Conservation (phyloP, 1,140 invertebrate genomes). For the Formica exsecta region DNA sequence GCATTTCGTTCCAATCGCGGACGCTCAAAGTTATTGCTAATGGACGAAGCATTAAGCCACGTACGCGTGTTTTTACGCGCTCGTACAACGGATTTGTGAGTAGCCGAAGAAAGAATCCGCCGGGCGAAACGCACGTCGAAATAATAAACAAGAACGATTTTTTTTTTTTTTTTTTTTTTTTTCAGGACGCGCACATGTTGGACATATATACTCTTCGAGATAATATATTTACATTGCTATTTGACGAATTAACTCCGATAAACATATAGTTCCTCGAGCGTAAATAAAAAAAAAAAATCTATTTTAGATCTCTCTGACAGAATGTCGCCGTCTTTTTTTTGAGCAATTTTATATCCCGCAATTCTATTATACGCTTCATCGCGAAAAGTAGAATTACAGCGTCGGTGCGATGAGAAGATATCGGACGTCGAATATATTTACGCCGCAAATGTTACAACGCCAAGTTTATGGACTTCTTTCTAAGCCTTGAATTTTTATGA, state of each 20-base stretch:
- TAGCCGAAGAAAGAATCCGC: slow-evolving; percentile 1
- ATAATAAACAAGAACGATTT: not conserved
- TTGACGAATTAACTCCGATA: not conserved
- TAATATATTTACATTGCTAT: slow-evolving; percentile 10
- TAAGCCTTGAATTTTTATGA: not conserved
- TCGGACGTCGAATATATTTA: not conserved
- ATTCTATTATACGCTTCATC: not conserved
- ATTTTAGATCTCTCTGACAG: not conserved
- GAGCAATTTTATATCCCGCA: not conserved
- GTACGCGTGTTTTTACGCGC: slow-evolving; percentile 1
- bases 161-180: too few species aligned
- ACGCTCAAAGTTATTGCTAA: not conserved
- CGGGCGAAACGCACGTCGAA: not conserved
- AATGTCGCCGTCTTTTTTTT: not conserved
- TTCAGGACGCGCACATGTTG: not conserved
- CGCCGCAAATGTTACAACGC: not conserved
- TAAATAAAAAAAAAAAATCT: not conserved
- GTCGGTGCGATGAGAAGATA: not conserved
- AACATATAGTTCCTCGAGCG: not conserved
- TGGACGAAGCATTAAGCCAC: slow-evolving; percentile 3
- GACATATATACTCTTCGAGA: not conserved
- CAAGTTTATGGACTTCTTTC: not conserved
- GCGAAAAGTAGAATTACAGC: not conserved
- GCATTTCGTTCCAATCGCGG: slow-evolving; percentile 28
- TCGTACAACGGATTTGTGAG: not conserved